phyloP scores from a whole-genome alignment of 1,140 invertebrate species.

The Amphibalanus amphitrite region DNA sequence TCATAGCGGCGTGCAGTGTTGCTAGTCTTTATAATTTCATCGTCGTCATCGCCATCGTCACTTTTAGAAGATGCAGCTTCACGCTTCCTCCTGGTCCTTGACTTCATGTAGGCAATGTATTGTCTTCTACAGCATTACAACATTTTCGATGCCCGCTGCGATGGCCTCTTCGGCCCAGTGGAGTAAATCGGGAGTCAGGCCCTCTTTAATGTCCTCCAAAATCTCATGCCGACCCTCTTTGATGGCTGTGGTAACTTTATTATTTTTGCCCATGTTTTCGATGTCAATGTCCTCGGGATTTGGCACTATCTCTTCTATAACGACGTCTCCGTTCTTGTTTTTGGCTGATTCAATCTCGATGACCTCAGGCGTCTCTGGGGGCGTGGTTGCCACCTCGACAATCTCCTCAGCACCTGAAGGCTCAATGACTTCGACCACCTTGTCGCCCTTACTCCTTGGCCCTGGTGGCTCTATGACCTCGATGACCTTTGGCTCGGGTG shows the following conservation, averaged over 20 bases:
- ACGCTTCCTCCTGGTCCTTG: neutral
- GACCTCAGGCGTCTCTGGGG: no score
- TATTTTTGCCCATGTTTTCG: neutral
- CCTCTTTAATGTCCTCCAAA: neutral
- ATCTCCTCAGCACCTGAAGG: neutral
- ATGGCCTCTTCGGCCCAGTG: neutral
- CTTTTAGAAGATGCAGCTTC: neutral
- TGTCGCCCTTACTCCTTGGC: no score
- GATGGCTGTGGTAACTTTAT: neutral
- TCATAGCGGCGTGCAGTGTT: neutral
- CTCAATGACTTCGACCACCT: neutral
- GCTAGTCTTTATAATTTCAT: neutral
- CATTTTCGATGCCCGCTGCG: neutral
- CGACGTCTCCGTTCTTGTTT: neutral
- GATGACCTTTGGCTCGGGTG: no score
- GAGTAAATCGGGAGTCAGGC: neutral
- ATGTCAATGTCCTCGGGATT: neutral
- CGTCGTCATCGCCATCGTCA: neutral
- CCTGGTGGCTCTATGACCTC: no score
- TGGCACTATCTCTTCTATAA: neutral
- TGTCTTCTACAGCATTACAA: neutral
- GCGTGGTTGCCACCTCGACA: neutral
- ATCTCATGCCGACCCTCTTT: neutral
- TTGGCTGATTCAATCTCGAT: no score
- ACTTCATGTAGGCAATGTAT: neutral